These are phyloP conservation scores for Condylura cristata DNA, from an alignment of 2,113 vertebrate species.

Conservation along the genomic window DNA sequence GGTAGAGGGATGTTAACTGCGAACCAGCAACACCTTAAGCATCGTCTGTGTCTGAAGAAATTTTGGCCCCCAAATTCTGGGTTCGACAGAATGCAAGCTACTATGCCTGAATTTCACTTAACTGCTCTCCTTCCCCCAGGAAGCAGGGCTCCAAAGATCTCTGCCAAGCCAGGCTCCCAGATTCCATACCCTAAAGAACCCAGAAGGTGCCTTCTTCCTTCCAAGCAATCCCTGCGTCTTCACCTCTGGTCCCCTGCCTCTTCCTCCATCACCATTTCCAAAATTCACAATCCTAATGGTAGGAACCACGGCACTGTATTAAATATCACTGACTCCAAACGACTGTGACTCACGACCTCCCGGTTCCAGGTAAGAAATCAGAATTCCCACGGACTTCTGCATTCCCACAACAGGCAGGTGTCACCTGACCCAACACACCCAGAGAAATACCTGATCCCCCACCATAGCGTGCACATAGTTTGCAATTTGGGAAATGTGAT, in stretches of 20 bases:
- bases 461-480: neutral
- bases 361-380: too few species aligned
- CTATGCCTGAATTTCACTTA: neutral
- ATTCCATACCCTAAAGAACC: neutral
- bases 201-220: neutral
- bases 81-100: neutral
- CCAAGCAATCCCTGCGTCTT: neutral
- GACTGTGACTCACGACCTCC: too few species aligned
- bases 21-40: neutral
- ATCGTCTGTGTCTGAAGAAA: neutral
- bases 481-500: neutral
- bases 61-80: neutral
- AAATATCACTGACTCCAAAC: neutral
- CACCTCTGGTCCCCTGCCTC: neutral
- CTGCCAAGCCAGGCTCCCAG: neutral
- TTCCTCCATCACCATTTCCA: neutral
- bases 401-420: neutral
- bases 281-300: neutral
- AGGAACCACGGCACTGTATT: neutral
- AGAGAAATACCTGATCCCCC: neutral
- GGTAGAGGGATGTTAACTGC: neutral
- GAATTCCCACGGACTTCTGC: too few species aligned
- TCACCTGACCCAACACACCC: neutral
- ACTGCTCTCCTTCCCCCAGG: neutral
- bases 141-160: neutral